Evolutionary conservation across 2,113 vertebrate genomes (phyloP), one percentile per base, ranked within the genome.

Genomic region (Psittacula cyanocephala): DNA sequence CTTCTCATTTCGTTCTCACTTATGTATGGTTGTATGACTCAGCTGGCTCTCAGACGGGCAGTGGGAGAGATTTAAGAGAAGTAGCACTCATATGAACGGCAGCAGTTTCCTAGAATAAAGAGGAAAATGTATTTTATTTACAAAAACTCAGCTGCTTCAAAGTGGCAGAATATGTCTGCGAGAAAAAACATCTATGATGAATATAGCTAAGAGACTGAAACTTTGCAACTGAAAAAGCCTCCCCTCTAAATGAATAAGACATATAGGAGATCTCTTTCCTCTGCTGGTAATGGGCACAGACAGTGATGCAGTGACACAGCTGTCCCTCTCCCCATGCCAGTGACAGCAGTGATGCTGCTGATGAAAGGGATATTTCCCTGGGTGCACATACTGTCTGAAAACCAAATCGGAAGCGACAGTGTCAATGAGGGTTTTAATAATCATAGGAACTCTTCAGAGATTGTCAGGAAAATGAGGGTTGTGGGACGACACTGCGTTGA

Each of bases 281-380:
- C 35, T 8, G 6, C 77, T 89, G 39, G 35, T 89, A 89, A 96
- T 87, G 83, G 85, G 59, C 75, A 91, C 41, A 77, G 91, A 95
- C 93, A 95, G 91, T 2, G 0, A 43, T 6, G 59, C 57, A 46
- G 53, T 15, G 60, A 17, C 88, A 88, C 44, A 93, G 55, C 50
- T 87, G 77, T 52, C 80, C 78, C 35, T 81, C 35, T 87, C 43
- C 69, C 49, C 52, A 7, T 0, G 28, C 24, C 81, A 77, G 47
- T 64, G 86, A 88, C 83, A 95, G 91, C 23, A 44, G 27, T 3
- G 59, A 85, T 13, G n/a, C 49, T 74, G 67, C 33, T 50, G 81
- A 53, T 0, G 1, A 93, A 81, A 86, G 91, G 23, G 24, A 90
- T 55, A 80, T 91, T 94, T 95, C 69, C 72, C 65, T 84, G 83